Evolutionary conservation across 2,888 invertebrate species (phyloP).

Genomic region (Choristoneura rosaceana): DNA sequence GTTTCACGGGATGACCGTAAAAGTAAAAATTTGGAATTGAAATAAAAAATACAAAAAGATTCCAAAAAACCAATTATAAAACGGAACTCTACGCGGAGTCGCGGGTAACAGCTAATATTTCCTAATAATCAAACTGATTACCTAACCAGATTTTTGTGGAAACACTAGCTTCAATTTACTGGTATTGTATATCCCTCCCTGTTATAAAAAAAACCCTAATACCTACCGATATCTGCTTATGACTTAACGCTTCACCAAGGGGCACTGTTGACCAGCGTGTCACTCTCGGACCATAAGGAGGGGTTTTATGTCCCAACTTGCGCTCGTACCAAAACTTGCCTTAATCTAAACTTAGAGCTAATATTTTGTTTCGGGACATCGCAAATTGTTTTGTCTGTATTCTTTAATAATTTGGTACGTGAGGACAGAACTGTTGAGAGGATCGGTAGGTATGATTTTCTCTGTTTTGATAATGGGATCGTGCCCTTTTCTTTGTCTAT

Average conservation of each 20-base stretch:
- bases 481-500: background rate
- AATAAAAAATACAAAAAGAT: too few species aligned
- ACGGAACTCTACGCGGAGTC: too few species aligned
- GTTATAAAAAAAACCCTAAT: background rate
- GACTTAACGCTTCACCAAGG: slow-evolving; percentile 43
- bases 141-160: too few species aligned
- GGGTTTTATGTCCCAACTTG: slow-evolving; percentile 66
- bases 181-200: too few species aligned
- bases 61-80: too few species aligned
- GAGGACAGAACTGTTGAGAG: background rate
- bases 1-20: too few species aligned
- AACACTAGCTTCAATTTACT: too few species aligned
- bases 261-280: slow-evolving; percentile 62
- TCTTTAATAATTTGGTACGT: slow-evolving; percentile 26
- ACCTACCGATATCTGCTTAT: slow-evolving; percentile 19
- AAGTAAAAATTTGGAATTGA: too few species aligned
- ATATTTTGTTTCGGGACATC: slow-evolving; percentile 38
- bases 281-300: slow-evolving; percentile 65
- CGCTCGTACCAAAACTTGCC: slow-evolving; percentile 37
- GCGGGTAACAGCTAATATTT: too few species aligned
- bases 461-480: background rate
- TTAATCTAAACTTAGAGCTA: slow-evolving; percentile 47
- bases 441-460: background rate
- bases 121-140: too few species aligned
- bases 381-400: slow-evolving; percentile 29